These are phyloP conservation scores for Halictus rubicundus DNA, from an alignment of 1,140 invertebrate genomes.

Conservation along the genomic window DNA sequence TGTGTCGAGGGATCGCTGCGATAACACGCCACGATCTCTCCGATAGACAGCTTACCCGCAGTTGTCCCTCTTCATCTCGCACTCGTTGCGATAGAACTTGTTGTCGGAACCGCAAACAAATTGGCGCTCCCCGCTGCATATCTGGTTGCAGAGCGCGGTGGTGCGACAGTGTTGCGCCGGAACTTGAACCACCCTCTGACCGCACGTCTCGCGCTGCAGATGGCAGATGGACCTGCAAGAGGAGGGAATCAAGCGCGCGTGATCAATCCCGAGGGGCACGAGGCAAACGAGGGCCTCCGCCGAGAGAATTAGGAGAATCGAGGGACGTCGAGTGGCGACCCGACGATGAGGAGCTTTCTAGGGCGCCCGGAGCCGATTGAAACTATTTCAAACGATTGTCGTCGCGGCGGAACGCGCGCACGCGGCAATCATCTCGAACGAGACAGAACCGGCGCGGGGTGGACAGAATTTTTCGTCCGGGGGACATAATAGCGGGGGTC, in stretches of 20 bases:
- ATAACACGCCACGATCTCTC: no score
- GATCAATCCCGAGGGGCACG: neutral
- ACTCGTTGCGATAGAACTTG: slow-evolving; percentile 94
- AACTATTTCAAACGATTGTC: neutral
- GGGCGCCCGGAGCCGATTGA: neutral
- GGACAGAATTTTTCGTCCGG: no score
- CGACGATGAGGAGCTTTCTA: neutral
- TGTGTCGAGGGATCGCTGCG: no score
- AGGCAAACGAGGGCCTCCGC: neutral
- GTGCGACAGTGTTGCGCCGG: slow-evolving; percentile 90
- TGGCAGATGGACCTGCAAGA: slow-evolving; percentile 90
- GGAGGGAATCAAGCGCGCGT: neutral
- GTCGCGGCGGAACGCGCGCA: neutral
- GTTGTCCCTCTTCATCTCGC: slow-evolving; percentile 95
- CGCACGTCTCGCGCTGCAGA: slow-evolving; percentile 90
- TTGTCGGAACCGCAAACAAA: slow-evolving; percentile 96
- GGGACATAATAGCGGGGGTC: no score
- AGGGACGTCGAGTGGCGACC: neutral
- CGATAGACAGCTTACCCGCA: slow-evolving; percentile 85
- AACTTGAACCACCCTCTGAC: slow-evolving; percentile 90
- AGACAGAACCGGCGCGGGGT: neutral
- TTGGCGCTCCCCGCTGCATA: slow-evolving; percentile 86
- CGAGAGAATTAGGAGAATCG: neutral
- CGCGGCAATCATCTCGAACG: neutral
- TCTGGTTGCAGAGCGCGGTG: slow-evolving; percentile 89